Evolutionary conservation across 2,113 vertebrate genomes (phyloP).

Genomic region (Otocyon megalotis): DNA sequence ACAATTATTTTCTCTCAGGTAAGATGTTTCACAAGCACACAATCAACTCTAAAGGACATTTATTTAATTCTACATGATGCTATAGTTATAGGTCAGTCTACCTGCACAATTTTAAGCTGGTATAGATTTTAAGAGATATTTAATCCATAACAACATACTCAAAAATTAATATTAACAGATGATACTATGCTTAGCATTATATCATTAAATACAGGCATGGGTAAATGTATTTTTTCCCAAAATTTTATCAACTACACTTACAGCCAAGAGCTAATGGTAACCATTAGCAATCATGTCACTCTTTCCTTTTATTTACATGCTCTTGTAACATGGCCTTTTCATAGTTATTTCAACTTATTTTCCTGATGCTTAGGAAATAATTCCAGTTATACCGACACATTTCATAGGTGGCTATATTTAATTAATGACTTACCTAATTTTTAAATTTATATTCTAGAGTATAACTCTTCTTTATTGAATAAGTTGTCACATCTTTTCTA

Average conservation of each 20-base stretch:
- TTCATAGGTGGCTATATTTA: not conserved
- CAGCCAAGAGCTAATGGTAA: not conserved
- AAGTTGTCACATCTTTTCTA: not conserved
- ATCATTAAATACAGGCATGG: not conserved
- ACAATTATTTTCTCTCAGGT: not conserved
- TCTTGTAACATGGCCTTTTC: not conserved
- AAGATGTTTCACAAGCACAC: not conserved
- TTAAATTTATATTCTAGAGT: constrained; percentile 9
- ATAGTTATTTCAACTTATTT: constrained; percentile 55
- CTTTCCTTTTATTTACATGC: not conserved
- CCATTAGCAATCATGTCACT: not conserved
- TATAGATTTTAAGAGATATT: not conserved
- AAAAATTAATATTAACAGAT: not conserved
- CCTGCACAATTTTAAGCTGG: not conserved
- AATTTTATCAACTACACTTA: not conserved
- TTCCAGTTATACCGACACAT: not conserved
- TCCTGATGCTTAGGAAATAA: constrained; percentile 35
- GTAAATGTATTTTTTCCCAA: not conserved
- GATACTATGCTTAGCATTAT: not conserved
- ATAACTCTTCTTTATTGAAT: not conserved
- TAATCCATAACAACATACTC: not conserved
- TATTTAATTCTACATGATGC: not conserved
- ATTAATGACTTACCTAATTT: not conserved
- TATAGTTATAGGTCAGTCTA: not conserved
- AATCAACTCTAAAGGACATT: not conserved